Percentiles rank a stretch among this genome's conserved stretches.
These are phyloP conservation scores for Scaptomyza parva DNA, from an alignment of 2,888 invertebrate genomes.

Conservation along the genomic window DNA sequence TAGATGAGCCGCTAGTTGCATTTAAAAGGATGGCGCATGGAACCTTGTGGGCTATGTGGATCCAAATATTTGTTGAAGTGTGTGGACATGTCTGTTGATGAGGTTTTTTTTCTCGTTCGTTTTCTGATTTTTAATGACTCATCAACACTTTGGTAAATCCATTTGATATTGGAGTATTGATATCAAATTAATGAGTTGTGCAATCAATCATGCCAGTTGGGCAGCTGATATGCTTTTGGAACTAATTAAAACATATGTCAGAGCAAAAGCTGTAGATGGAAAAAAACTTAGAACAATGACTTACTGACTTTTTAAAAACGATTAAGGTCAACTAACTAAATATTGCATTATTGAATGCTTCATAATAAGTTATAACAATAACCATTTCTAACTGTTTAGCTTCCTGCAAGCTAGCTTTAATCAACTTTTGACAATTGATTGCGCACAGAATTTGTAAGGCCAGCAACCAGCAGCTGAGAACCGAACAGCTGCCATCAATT, in stretches of 20 bases:
- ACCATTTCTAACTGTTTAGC: background rate
- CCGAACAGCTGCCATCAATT: conserved; percentile 55
- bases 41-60: background rate
- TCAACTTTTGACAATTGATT: conserved; percentile 43
- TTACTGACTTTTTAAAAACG: background rate
- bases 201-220: conserved; percentile 56
- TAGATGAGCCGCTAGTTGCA: conserved; percentile 38
- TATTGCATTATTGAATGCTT: background rate
- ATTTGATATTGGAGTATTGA: conserved; percentile 49
- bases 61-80: conserved; percentile 10
- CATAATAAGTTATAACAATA: background rate
- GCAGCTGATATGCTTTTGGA: conserved; percentile 17
- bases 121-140: conserved; percentile 49
- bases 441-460: conserved; percentile 44
- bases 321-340: conserved; percentile 6
- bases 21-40: background rate
- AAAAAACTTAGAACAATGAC: background rate
- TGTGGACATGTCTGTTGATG: conserved; percentile 15
- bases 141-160: conserved; percentile 54
- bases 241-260: conserved; percentile 39
- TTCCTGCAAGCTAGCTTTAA: conserved; percentile 25
- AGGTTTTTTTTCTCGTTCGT: conserved; percentile 2
- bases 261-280: conserved; percentile 1
- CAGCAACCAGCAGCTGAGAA: conserved; percentile 6
- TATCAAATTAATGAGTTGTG: conserved; percentile 58